Evolutionary conservation across 2,113 vertebrate genomes (phyloP).

Genomic region (Ceyx margarethae): DNA sequence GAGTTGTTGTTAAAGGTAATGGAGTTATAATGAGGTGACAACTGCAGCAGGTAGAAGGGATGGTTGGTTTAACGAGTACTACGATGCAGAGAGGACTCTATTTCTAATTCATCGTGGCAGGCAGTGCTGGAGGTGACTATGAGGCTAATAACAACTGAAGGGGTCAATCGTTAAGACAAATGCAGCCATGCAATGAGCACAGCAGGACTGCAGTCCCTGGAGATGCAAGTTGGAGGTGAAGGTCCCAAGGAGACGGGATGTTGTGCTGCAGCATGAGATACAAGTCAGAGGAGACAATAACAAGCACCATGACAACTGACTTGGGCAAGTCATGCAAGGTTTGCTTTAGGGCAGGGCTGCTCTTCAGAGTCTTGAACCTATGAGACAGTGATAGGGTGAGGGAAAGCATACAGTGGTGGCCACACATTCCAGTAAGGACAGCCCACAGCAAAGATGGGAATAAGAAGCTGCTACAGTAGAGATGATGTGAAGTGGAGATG

Average conservation of each 20-base stretch:
- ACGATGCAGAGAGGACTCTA: slow-evolving; percentile 5
- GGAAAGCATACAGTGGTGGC: neutral
- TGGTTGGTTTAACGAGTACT: slow-evolving; percentile 51
- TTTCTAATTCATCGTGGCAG: slow-evolving; percentile 14
- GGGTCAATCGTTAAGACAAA: slow-evolving; percentile 43
- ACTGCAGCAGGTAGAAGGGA: slow-evolving; percentile 24
- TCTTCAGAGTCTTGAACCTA: neutral
- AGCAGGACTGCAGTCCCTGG: neutral
- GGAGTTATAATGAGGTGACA: slow-evolving; percentile 72
- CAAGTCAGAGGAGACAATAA: neutral
- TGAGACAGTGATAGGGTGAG: neutral
- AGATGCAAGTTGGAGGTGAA: neutral
- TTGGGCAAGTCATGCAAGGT: neutral
- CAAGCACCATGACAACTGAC: neutral
- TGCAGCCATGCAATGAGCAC: neutral
- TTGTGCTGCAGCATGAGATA: neutral
- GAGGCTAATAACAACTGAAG: slow-evolving; percentile 22
- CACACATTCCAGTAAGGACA: neutral
- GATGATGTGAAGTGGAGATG: neutral
- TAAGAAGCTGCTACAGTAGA: neutral
- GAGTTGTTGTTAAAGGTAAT: slow-evolving; percentile 72
- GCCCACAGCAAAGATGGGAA: neutral
- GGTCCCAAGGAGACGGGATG: neutral
- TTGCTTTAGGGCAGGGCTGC: neutral
- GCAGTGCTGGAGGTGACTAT: slow-evolving; percentile 25